Evolutionary conservation across 2,888 invertebrate genomes (phyloP).

Genomic region (Ommatoiulus sabulosus): DNA sequence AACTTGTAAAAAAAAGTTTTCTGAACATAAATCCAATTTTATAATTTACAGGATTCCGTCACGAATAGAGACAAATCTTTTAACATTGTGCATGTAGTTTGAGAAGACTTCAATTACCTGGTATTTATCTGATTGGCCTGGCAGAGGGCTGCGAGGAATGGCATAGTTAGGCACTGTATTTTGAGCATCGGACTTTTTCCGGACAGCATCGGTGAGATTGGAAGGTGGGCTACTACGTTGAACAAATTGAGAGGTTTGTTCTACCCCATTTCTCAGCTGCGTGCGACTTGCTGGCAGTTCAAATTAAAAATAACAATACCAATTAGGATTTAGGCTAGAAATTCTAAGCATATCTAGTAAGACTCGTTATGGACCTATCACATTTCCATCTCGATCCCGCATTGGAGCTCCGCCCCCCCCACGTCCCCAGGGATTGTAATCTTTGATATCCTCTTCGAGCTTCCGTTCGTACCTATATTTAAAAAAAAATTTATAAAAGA

Average conservation of each 20-base stretch:
- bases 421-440: conserved; percentile 58
- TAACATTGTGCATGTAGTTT: too few relatives aligned
- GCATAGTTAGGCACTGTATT: conserved; percentile 45
- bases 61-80: too few relatives aligned
- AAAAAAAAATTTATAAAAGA: not conserved
- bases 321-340: not conserved
- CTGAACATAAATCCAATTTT: not conserved
- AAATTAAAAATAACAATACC: not conserved
- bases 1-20: not conserved
- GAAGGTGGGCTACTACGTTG: not conserved
- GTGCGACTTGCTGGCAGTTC: conserved; percentile 45
- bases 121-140: not conserved
- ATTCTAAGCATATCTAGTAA: not conserved
- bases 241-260: too few relatives aligned
- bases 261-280: conserved; percentile 32
- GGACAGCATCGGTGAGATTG: not conserved
- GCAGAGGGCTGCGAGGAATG: conserved; percentile 50
- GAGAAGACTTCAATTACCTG: too few relatives aligned
- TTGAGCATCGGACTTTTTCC: not conserved
- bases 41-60: too few relatives aligned
- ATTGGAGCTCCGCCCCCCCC: conserved; percentile 58
- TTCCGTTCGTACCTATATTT: conserved; percentile 53
- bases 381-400: conserved; percentile 55
- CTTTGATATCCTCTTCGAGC: conserved; percentile 55
- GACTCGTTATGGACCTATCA: conserved; percentile 42